A percentile compares a stretch with the other conserved stretches of the same genome.
Evolutionary conservation across 1,140 invertebrate species (phyloP).

Genomic region (Paralvinella palmiformis): DNA sequence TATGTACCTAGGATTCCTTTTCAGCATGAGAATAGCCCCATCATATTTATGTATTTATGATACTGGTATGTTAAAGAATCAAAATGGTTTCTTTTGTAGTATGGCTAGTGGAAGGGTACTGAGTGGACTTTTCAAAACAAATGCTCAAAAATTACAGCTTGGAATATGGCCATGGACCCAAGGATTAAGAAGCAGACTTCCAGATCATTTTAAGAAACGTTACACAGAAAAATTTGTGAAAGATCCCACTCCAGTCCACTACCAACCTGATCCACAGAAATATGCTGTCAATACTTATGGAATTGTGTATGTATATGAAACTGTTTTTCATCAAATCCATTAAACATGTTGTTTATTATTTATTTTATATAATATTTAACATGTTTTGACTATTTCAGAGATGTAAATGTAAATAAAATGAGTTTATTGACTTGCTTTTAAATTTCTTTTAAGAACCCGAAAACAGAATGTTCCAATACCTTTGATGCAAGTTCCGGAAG

Average conservation of each 20-base stretch:
- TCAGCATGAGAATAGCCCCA: no score
- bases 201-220: slow-evolving; percentile 80
- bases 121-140: slow-evolving; percentile 12
- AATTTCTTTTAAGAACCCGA: slow-evolving; percentile 27
- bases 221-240: slow-evolving; percentile 75
- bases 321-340: not conserved
- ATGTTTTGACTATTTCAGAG: no score
- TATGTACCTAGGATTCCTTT: no score
- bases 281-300: slow-evolving; percentile 68
- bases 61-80: not conserved
- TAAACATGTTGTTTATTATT: slow-evolving; percentile 22
- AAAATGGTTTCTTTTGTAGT: no score
- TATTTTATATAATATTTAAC: not conserved
- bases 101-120: not conserved
- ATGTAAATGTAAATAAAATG: not conserved
- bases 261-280: slow-evolving; percentile 65
- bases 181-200: slow-evolving; percentile 53
- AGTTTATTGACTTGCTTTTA: slow-evolving; percentile 8
- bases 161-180: slow-evolving; percentile 22
- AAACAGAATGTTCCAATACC: slow-evolving; percentile 56
- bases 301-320: slow-evolving; percentile 56
- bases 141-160: slow-evolving; percentile 12
- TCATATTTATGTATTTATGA: no score
- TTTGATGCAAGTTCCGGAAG: slow-evolving; percentile 70
- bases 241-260: slow-evolving; percentile 76